Conservation (phyloP, 2,113 vertebrate genomes). For the Oceanites oceanicus region DNA sequence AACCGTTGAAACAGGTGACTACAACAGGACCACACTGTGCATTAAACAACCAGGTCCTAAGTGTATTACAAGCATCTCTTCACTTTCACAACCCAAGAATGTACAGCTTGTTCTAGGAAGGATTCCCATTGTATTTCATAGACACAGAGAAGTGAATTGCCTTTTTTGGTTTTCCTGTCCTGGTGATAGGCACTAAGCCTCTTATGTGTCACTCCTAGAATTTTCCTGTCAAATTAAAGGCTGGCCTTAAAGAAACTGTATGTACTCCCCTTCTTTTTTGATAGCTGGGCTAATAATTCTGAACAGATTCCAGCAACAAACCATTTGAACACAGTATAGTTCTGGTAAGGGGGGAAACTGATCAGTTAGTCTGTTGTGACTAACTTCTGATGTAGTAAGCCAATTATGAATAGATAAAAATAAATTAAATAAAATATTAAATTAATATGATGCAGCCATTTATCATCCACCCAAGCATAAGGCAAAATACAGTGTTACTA, state of each 20-base stretch:
- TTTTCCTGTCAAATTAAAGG: neutral
- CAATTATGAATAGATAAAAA: neutral
- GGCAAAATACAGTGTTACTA: neutral
- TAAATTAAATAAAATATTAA: neutral
- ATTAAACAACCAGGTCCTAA: neutral
- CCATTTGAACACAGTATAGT: neutral
- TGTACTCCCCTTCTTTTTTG: neutral
- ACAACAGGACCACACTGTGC: neutral
- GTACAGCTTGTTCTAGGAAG: neutral
- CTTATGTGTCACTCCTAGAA: neutral
- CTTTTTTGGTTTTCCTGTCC: accelerated
- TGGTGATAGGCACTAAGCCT: neutral
- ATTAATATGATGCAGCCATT: neutral
- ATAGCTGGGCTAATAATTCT: neutral
- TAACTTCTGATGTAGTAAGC: neutral
- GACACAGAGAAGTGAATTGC: neutral
- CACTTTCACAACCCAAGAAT: neutral
- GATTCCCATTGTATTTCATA: neutral
- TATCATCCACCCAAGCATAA: neutral
- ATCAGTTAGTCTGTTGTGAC: neutral
- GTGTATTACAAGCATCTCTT: neutral
- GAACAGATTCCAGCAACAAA: neutral
- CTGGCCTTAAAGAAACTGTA: neutral
- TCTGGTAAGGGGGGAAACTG: neutral
- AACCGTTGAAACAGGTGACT: neutral